Conservation (phyloP, 2,113 vertebrate species). For the Dipodomys stephensi region DNA sequence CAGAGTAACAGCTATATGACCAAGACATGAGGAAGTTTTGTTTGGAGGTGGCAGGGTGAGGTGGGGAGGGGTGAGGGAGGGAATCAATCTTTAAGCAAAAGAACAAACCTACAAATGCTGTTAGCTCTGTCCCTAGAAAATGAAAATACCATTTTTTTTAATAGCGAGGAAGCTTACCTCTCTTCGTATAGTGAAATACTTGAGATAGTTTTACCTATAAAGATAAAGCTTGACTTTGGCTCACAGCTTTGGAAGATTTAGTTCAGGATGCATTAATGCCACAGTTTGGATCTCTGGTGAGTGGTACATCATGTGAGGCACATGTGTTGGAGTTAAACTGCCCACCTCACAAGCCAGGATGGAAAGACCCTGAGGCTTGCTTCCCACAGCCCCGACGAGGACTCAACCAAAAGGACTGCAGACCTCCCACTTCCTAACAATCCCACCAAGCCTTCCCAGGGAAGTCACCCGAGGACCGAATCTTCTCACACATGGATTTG, state of each 20-base stretch:
- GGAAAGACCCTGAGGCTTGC: not conserved
- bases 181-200: not conserved
- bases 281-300: not conserved
- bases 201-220: not conserved
- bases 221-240: not conserved
- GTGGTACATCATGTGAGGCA: no score
- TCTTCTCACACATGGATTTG: not conserved
- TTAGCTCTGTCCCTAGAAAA: not conserved
- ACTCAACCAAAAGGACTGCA: no score
- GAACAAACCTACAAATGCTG: not conserved
- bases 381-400: not conserved
- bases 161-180: not conserved
- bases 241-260: not conserved
- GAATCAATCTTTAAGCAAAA: not conserved
- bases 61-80: no score
- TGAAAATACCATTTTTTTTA: not conserved
- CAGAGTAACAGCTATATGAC: not conserved
- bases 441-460: not conserved
- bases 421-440: not conserved
- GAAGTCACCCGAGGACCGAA: not conserved
- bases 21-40: not conserved
- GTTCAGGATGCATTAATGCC: not conserved
- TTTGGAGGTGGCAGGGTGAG: no score
- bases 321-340: not conserved
- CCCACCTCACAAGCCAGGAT: no score